A percentile compares a stretch with the other conserved stretches of the same genome.
Evolutionary conservation across 1,140 invertebrate genomes (phyloP).

Genomic region (Diorhabda elongata): DNA sequence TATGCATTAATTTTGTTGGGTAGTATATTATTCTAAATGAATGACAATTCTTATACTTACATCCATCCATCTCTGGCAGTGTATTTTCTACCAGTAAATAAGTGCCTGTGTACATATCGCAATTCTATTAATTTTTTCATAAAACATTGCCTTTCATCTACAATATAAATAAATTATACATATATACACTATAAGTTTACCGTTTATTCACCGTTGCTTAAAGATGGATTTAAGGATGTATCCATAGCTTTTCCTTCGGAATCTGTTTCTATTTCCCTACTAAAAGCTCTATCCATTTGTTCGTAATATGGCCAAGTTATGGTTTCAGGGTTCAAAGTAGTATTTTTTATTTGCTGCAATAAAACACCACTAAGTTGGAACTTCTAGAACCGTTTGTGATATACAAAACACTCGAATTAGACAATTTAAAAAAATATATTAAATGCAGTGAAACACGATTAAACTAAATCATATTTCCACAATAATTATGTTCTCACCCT

Average conservation of each 20-base stretch:
- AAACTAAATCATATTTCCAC: too few relatives aligned
- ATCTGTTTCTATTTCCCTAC: constrained; percentile 9
- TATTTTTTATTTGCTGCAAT: constrained; percentile 29
- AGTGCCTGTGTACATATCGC: constrained; percentile 18
- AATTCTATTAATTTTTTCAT: constrained; percentile 27
- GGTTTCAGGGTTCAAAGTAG: constrained; percentile 12
- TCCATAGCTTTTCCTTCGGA: constrained; percentile 5
- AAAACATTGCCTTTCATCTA: constrained; percentile 24
- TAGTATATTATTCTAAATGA: too few relatives aligned
- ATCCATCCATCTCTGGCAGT: constrained; percentile 28
- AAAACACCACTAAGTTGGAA: neutral
- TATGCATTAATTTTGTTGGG: too few relatives aligned
- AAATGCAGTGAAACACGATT: too few relatives aligned
- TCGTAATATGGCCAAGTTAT: constrained; percentile 32
- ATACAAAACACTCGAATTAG: too few relatives aligned
- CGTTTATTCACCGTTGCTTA: constrained; percentile 12
- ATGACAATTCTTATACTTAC: constrained; percentile 18
- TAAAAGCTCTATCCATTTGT: constrained; percentile 29
- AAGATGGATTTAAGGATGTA: constrained; percentile 6
- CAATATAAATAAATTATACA: neutral
- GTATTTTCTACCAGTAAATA: constrained; percentile 30
- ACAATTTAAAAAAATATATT: too few relatives aligned
- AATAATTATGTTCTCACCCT: constrained; percentile 12
- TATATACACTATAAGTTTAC: neutral
- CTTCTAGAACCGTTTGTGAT: too few relatives aligned